Percentiles rank a stretch among this genome's conserved stretches.
Evolutionary conservation across 2,888 invertebrate genomes (phyloP).

Genomic region (Hololepta plana): DNA sequence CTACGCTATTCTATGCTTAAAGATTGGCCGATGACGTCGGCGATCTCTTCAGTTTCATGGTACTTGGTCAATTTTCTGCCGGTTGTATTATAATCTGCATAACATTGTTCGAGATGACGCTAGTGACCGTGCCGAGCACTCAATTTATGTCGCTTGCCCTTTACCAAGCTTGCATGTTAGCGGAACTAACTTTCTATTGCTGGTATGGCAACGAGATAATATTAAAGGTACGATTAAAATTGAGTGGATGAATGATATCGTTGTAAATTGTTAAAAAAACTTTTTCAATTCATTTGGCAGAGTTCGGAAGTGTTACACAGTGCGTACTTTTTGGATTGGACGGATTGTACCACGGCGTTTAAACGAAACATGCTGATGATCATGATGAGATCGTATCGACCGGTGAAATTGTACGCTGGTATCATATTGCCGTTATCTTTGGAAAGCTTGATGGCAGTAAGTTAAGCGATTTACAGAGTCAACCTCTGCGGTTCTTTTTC

Average conservation of each 20-base stretch:
- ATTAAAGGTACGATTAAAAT: slow-evolving; percentile 35
- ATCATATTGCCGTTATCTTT: slow-evolving; percentile 32
- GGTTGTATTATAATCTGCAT: no score
- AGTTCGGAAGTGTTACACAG: no score
- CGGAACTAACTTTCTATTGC: slow-evolving; percentile 36
- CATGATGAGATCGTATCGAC: slow-evolving; percentile 29
- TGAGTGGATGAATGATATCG: no score
- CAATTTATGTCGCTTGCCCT: slow-evolving; percentile 30
- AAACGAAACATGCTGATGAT: slow-evolving; percentile 28
- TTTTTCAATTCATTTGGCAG: no score
- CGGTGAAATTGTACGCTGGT: slow-evolving; percentile 31
- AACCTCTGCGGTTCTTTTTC: no score
- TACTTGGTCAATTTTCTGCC: no score
- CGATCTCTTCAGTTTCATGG: no score
- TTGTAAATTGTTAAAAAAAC: no score
- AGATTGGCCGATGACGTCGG: no score
- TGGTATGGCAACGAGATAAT: slow-evolving; percentile 38
- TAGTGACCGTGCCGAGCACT: slow-evolving; percentile 12
- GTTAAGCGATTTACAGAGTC: slow-evolving; percentile 13
- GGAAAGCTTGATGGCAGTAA: slow-evolving; percentile 32
- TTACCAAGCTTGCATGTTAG: slow-evolving; percentile 34
- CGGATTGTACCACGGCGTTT: slow-evolving; percentile 21
- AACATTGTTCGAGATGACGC: no score
- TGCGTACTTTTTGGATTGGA: slow-evolving; percentile 26
- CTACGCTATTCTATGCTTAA: no score